These are phyloP conservation scores for Strix uralensis DNA, from an alignment of 2,113 vertebrate species.

Conservation along the genomic window DNA sequence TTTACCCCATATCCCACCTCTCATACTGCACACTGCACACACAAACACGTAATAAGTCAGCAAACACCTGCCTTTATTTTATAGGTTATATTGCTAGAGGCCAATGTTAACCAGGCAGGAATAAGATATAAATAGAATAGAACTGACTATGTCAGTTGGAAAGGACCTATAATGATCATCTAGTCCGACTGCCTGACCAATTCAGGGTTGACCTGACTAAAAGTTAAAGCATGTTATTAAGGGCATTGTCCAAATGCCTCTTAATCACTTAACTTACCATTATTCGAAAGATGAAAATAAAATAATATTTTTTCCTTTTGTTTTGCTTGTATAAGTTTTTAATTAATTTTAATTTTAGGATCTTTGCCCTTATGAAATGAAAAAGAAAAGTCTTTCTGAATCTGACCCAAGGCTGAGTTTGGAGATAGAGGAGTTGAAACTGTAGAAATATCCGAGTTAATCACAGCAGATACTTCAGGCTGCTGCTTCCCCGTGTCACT, in stretches of 20 bases:
- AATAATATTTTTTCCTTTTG: rapidly evolving
- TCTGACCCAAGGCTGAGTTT: neutral
- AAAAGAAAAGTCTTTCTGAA: neutral
- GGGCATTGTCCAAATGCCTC: neutral
- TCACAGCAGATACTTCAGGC: neutral
- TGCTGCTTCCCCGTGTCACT: neutral
- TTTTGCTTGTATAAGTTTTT: neutral
- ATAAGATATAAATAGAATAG: neutral
- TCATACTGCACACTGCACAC: neutral
- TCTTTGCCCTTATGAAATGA: neutral
- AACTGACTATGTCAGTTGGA: neutral
- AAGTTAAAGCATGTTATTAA: neutral
- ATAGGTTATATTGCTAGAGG: neutral
- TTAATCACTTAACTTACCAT: neutral
- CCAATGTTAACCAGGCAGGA: neutral
- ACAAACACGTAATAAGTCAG: neutral
- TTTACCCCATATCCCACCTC: neutral
- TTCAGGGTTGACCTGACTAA: neutral
- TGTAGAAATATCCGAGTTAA: neutral
- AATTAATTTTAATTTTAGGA: neutral
- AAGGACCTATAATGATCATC: rapidly evolving
- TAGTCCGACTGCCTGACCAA: neutral
- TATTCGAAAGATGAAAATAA: neutral
- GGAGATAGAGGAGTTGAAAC: neutral
- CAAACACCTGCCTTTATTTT: neutral